These are phyloP conservation scores for Diachasma alloeum DNA, from an alignment of 1,140 invertebrate genomes.

Conservation along the genomic window DNA sequence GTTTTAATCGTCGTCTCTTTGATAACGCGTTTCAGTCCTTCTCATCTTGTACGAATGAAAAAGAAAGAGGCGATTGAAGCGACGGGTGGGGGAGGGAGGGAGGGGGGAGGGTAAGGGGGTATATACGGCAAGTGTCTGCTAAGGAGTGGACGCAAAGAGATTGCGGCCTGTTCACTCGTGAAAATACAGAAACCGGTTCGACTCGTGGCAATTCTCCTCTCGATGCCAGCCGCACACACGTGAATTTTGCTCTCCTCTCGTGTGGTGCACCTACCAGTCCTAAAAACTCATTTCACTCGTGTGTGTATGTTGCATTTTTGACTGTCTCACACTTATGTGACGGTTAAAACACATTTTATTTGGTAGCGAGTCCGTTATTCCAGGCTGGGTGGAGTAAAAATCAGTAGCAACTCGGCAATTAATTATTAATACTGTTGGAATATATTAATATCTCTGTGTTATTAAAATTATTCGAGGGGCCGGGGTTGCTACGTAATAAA, in stretches of 20 bases:
- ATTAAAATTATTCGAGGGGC: not conserved
- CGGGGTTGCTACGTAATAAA: not conserved
- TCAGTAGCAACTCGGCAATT: not conserved
- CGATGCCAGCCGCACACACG: not conserved
- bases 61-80: too few relatives aligned
- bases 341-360: too few relatives aligned
- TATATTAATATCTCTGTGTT: not conserved
- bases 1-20: not conserved
- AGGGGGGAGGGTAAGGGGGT: not conserved
- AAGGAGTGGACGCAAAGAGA: conserved; percentile 15
- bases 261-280: not conserved
- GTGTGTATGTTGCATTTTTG: not conserved
- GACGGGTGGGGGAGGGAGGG: not conserved
- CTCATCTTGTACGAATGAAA: not conserved
- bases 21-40: not conserved
- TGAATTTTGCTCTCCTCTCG: not conserved
- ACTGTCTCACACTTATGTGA: not conserved
- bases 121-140: conserved; percentile 18
- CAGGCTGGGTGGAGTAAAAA: not conserved
- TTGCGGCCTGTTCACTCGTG: conserved; percentile 21
- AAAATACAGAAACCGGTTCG: conserved; percentile 30
- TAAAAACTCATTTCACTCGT: conserved; percentile 1
- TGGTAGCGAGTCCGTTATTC: not conserved
- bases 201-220: conserved; percentile 20
- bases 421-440: not conserved